phyloP scores from a whole-genome alignment of 2,797 vertebrate genomes.

The Pseudochaenichthys georgianus region DNA sequence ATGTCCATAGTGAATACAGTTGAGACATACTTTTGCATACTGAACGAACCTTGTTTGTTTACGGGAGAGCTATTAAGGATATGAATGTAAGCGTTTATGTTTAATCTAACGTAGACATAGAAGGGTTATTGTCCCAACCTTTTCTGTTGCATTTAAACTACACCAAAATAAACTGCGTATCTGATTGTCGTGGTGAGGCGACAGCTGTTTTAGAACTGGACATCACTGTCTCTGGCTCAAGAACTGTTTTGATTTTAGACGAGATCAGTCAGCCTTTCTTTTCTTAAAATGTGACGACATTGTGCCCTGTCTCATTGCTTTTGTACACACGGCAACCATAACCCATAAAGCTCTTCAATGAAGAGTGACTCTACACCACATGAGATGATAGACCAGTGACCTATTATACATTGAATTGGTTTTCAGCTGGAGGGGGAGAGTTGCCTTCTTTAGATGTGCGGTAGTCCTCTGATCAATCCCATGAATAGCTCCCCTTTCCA shows the following conservation, averaged over 20 bases:
- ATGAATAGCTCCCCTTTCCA: constrained; percentile 74
- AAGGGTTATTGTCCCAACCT: constrained; percentile 67
- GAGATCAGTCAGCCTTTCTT: constrained; percentile 75
- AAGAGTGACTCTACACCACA: constrained; percentile 78
- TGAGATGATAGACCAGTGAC: constrained; percentile 65
- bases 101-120: constrained; percentile 68
- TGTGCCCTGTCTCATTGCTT: constrained; percentile 76
- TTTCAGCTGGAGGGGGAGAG: constrained; percentile 59
- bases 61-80: constrained; percentile 68
- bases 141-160: constrained; percentile 76
- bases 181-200: constrained; percentile 73
- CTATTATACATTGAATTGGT: constrained; percentile 63
- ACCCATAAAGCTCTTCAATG: constrained; percentile 78
- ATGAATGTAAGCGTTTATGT: constrained; percentile 83
- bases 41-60: constrained; percentile 70
- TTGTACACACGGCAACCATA: constrained; percentile 78
- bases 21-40: constrained; percentile 55
- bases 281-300: constrained; percentile 67
- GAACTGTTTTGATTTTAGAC: constrained; percentile 87
- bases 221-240: constrained; percentile 85
- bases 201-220: constrained; percentile 78
- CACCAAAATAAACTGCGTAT: constrained; percentile 80
- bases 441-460: constrained; percentile 66
- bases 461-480: constrained; percentile 61
- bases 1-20: constrained; percentile 65